Conservation (phyloP, 2,888 invertebrate genomes). For the Melieria crassipennis region DNA sequence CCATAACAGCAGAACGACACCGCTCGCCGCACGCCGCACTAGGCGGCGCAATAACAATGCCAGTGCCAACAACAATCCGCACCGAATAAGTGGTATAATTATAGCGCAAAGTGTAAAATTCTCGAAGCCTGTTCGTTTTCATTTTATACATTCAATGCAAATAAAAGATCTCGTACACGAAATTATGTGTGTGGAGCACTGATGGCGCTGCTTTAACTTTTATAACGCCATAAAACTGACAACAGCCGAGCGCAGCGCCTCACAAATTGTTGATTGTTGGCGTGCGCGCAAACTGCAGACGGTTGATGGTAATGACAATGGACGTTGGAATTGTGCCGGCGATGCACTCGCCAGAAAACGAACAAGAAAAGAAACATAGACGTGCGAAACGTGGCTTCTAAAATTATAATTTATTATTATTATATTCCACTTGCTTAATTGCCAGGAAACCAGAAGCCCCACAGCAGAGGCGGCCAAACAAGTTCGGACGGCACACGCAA, state of each 20-base stretch:
- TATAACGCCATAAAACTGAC: slow-evolving; percentile 17
- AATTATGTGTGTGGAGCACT: background rate
- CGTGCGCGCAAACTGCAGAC: too few species aligned
- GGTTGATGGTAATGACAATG: too few species aligned
- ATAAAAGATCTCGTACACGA: slow-evolving; percentile 45
- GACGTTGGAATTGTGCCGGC: too few species aligned
- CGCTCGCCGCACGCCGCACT: background rate
- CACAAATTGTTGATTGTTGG: too few species aligned
- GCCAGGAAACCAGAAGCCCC: slow-evolving; percentile 60
- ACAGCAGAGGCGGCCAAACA: slow-evolving; percentile 11
- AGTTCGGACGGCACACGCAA: too few species aligned
- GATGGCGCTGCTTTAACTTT: slow-evolving; percentile 8
- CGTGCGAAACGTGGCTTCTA: slow-evolving; percentile 53
- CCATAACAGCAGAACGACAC: background rate
- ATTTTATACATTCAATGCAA: slow-evolving; percentile 62
- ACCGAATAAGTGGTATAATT: slow-evolving; percentile 15
- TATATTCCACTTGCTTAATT: slow-evolving; percentile 67
- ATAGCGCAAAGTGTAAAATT: slow-evolving; percentile 35
- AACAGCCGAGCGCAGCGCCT: too few species aligned
- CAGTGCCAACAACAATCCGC: background rate
- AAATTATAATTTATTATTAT: slow-evolving; percentile 67
- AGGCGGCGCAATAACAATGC: background rate
- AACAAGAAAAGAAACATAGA: slow-evolving; percentile 42
- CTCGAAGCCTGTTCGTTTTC: slow-evolving; percentile 60
- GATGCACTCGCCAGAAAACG: background rate